Evolutionary conservation across 2,888 invertebrate species (phyloP).

Genomic region (Acleris holmiana): DNA sequence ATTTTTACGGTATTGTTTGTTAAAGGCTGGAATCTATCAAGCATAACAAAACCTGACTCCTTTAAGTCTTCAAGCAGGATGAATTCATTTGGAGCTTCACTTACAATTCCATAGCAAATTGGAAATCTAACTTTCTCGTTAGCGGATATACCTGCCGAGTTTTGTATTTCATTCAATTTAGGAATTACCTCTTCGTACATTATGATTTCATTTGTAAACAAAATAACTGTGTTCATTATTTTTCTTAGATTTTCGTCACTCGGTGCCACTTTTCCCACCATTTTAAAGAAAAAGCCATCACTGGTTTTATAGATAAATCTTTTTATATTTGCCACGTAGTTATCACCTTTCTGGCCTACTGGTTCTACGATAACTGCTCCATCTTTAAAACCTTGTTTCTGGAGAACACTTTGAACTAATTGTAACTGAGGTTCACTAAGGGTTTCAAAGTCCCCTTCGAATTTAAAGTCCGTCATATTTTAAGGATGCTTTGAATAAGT

Average conservation of each 20-base stretch:
- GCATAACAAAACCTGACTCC: conserved; percentile 47
- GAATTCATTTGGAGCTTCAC: conserved; percentile 52
- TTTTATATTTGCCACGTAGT: conserved; percentile 41
- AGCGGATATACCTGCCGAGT: conserved; percentile 48
- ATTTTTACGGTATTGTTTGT: conserved; percentile 49
- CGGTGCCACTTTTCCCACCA: conserved; percentile 62
- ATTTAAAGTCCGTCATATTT: conserved; percentile 37
- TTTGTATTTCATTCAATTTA: conserved; percentile 52
- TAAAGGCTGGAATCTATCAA: conserved; percentile 52
- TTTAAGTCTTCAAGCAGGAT: conserved; percentile 60
- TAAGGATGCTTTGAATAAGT: too few species aligned
- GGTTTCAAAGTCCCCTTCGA: conserved; percentile 35
- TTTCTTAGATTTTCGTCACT: conserved; percentile 41
- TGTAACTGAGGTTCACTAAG: conserved; percentile 24
- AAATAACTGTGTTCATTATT: conserved; percentile 36
- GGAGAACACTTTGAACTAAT: conserved; percentile 28
- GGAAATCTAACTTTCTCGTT: conserved; percentile 50
- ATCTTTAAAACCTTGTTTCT: conserved; percentile 29
- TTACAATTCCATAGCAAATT: conserved; percentile 52
- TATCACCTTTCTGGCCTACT: conserved; percentile 41
- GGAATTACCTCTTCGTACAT: conserved; percentile 55
- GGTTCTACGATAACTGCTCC: conserved; percentile 38
- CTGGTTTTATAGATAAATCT: conserved; percentile 44
- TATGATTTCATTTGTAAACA: conserved; percentile 54
- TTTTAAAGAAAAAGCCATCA: conserved; percentile 47